phyloP scores from a whole-genome alignment of 2,113 vertebrate species.

The Pseudonaja textilis region DNA sequence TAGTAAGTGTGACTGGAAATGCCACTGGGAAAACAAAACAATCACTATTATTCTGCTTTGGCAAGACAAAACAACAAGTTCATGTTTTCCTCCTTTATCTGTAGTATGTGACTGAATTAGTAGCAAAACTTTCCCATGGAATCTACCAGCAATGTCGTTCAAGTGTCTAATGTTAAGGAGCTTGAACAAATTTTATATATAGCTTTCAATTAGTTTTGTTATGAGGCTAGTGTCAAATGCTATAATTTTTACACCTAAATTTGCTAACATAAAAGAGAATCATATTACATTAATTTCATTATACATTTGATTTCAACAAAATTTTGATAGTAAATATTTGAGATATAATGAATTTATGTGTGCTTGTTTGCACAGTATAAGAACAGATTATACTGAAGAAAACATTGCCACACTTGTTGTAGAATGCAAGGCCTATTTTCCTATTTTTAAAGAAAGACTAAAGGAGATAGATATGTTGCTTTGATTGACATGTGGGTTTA shows the following conservation, averaged over 20 bases:
- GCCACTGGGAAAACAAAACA: not conserved
- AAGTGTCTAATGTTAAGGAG: not conserved
- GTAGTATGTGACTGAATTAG: not conserved
- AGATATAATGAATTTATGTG: not conserved
- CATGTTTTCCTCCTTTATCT: not conserved
- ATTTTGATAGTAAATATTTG: not conserved
- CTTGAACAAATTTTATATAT: not conserved
- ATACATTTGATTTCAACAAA: not conserved
- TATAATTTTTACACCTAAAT: not conserved
- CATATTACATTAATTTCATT: not conserved
- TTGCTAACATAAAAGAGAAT: not conserved
- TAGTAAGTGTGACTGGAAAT: not conserved
- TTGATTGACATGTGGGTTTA: constrained; percentile 13
- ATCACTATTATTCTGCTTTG: not conserved
- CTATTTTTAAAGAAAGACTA: constrained; percentile 29
- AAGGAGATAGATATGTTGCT: constrained; percentile 4
- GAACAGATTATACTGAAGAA: not conserved
- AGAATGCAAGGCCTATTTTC: not conserved
- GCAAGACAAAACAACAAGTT: not conserved
- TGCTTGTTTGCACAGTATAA: not conserved
- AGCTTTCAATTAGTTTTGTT: not conserved
- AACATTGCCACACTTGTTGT: not conserved
- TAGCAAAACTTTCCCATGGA: not conserved
- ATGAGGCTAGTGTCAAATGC: not conserved
- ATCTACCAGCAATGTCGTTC: not conserved